These are phyloP conservation scores for Cyrtonyx montezumae DNA, from an alignment of 2,113 vertebrate genomes.

Conservation along the genomic window DNA sequence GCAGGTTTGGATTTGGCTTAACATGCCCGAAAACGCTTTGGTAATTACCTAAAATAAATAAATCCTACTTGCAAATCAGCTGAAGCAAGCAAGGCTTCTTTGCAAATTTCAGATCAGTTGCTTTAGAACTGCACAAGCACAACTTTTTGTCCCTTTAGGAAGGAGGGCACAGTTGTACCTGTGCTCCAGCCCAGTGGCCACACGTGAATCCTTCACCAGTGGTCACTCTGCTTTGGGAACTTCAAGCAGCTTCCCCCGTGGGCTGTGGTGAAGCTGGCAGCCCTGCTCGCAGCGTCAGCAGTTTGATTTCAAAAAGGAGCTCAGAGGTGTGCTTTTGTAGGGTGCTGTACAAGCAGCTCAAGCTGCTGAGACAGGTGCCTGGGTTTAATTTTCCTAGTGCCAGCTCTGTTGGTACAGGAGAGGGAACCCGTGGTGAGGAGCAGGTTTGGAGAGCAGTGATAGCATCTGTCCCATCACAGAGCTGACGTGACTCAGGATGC, in stretches of 20 bases:
- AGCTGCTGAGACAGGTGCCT: background rate
- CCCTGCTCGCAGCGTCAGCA: background rate
- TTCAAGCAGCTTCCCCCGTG: background rate
- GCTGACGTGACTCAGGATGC: background rate
- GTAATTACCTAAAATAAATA: background rate
- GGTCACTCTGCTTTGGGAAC: background rate
- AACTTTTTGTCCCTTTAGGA: background rate
- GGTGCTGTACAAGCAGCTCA: fast-evolving
- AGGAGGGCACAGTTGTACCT: background rate
- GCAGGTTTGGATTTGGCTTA: constrained; percentile 6
- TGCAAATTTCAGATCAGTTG: background rate
- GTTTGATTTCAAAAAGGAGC: background rate
- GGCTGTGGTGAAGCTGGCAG: background rate
- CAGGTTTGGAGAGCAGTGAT: background rate
- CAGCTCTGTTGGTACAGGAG: fast-evolving
- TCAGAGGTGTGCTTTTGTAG: fast-evolving
- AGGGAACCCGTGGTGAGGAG: background rate
- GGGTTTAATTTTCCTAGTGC: background rate
- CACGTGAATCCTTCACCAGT: background rate
- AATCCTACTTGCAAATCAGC: constrained; percentile 1
- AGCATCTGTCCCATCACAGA: background rate
- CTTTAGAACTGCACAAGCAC: background rate
- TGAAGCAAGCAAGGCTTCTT: background rate
- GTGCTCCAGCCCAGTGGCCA: background rate
- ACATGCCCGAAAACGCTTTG: constrained; percentile 3